A percentile compares a stretch with the other conserved stretches of the same genome.
Evolutionary conservation across 2,888 invertebrate species (phyloP).

Genomic region (Drosophila atripex): DNA sequence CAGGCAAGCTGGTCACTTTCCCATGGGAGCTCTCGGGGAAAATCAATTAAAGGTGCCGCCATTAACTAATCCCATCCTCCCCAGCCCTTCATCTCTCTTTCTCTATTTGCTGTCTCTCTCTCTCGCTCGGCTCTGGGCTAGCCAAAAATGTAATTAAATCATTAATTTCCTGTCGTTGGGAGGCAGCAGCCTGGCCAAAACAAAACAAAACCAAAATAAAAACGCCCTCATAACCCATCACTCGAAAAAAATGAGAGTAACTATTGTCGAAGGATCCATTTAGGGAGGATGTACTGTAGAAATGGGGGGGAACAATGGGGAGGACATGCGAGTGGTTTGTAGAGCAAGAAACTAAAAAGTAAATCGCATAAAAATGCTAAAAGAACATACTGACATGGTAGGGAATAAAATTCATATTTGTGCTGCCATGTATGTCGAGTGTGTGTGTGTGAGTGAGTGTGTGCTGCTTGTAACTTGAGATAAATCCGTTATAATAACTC

Average conservation of each 20-base stretch:
- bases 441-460: conserved; percentile 5
- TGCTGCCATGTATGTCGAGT: conserved; percentile 32
- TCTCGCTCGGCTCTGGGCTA: not conserved
- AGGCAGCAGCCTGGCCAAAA: conserved; percentile 45
- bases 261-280: not conserved
- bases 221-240: conserved; percentile 3
- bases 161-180: conserved; percentile 72
- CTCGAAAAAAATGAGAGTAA: not conserved
- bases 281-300: conserved; percentile 8
- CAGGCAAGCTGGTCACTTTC: conserved; percentile 54
- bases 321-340: conserved; percentile 49
- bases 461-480: conserved; percentile 68
- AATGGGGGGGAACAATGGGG: too few relatives aligned
- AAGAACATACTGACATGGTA: conserved; percentile 37
- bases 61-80: conserved; percentile 30
- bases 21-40: conserved; percentile 55
- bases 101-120: not conserved
- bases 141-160: conserved; percentile 62
- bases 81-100: conserved; percentile 3
- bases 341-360: conserved; percentile 59
- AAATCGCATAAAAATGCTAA: conserved; percentile 54
- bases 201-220: conserved; percentile 36
- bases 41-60: conserved; percentile 65
- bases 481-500: conserved; percentile 77
- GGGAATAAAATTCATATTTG: conserved; percentile 62